Evolutionary conservation across 1,140 invertebrate genomes (phyloP).

Genomic region (Drosophila arawakana): DNA sequence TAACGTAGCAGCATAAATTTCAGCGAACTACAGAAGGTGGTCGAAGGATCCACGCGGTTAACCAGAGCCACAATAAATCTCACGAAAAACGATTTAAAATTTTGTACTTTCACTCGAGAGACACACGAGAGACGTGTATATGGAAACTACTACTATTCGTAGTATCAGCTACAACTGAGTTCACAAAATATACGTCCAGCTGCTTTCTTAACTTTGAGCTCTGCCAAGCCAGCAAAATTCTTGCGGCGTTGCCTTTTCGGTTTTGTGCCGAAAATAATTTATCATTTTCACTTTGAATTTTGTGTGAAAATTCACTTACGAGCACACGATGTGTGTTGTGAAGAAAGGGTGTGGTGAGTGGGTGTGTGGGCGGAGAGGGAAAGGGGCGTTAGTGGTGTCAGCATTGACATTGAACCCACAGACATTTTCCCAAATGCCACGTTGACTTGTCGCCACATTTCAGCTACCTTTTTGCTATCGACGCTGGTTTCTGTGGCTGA

Average conservation of each 20-base stretch:
- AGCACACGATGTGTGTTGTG: not conserved
- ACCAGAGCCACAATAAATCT: constrained; percentile 80
- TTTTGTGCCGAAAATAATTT: constrained; percentile 69
- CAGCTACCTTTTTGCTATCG: constrained; percentile 57
- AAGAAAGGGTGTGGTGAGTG: not conserved
- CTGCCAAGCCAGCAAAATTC: constrained; percentile 66
- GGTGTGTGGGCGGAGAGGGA: not conserved
- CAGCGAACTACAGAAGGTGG: not conserved
- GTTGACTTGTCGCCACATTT: constrained; percentile 44
- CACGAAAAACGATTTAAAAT: constrained; percentile 77
- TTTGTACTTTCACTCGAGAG: constrained; percentile 53
- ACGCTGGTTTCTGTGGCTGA: not conserved
- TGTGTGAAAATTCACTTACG: constrained; percentile 55
- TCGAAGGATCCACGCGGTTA: constrained; percentile 51
- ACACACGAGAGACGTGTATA: constrained; percentile 8
- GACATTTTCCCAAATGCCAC: not conserved
- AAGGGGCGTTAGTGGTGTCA: constrained; percentile 6
- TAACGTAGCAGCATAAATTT: constrained; percentile 77
- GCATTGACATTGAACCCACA: constrained; percentile 20
- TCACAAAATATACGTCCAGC: constrained; percentile 12
- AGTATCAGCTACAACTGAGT: not conserved
- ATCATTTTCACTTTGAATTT: constrained; percentile 70
- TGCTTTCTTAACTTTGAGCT: constrained; percentile 71
- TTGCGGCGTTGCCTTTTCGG: constrained; percentile 68
- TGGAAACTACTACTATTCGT: constrained; percentile 1